Conservation (phyloP, 2,888 invertebrate species). For the Ormyrus thymus region DNA sequence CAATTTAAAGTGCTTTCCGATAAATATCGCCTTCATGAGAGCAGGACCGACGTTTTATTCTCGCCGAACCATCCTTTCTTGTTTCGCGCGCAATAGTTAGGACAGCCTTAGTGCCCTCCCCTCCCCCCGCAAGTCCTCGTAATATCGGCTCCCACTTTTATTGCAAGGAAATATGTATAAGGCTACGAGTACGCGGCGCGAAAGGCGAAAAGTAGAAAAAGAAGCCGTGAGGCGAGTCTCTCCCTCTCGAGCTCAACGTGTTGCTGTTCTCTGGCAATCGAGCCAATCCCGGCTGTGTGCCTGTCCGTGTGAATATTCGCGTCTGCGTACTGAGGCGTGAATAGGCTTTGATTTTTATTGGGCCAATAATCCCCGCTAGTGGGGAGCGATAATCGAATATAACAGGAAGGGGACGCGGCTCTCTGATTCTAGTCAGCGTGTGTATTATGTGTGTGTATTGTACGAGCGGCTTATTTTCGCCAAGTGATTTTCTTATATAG, state of each 20-base stretch:
- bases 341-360: constrained; percentile 41
- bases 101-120: background rate
- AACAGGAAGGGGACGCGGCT: background rate
- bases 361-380: constrained; percentile 16
- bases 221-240: too few relatives aligned
- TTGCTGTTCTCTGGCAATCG: too few relatives aligned
- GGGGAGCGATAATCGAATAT: constrained; percentile 35
- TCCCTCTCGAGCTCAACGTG: too few relatives aligned
- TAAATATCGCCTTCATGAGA: constrained; percentile 16
- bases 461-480: constrained; percentile 25
- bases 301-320: background rate
- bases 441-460: background rate
- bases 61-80: background rate
- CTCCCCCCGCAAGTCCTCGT: background rate
- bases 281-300: background rate
- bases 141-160: constrained; percentile 25
- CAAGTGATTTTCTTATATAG: constrained; percentile 25
- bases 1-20: constrained; percentile 32
- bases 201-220: background rate
- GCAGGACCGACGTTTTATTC: background rate
- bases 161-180: constrained; percentile 2
- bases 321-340: background rate
- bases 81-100: background rate
- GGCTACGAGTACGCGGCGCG: background rate
- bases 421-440: background rate